Evolutionary conservation across 1,140 invertebrate species (phyloP).

Genomic region (Penaeus indicus): DNA sequence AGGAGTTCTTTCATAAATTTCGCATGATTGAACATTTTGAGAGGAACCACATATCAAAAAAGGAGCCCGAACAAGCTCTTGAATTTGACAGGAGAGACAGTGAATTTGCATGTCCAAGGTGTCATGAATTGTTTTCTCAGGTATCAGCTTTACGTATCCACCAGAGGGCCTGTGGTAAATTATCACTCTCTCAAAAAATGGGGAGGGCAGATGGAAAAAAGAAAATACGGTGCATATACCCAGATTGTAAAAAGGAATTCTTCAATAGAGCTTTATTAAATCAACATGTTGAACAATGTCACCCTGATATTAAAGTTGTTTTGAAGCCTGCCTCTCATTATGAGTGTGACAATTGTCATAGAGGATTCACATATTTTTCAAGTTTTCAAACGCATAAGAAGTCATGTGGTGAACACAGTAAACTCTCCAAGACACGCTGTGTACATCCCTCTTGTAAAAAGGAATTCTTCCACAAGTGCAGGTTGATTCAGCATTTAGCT

Average conservation of each 20-base stretch:
- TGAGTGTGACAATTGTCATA: conserved; percentile 9
- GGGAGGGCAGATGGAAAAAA: not conserved
- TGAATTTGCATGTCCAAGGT: conserved; percentile 33
- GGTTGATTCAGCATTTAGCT: conserved; percentile 34
- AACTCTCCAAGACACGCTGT: conserved; percentile 16
- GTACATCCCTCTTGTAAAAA: conserved; percentile 24
- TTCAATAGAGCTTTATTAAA: not conserved
- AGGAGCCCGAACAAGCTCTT: not conserved
- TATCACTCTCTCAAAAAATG: not conserved
- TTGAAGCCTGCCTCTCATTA: conserved; percentile 6
- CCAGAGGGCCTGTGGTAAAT: conserved; percentile 16
- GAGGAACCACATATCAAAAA: conserved; percentile 1
- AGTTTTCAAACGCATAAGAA: conserved; percentile 1
- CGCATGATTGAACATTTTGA: conserved; percentile 36
- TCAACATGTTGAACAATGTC: conserved; percentile 6
- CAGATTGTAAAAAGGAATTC: conserved; percentile 17
- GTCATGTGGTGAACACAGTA: conserved; percentile 16
- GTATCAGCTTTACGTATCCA: conserved; percentile 1
- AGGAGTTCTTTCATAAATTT: conserved; percentile 30
- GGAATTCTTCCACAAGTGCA: conserved; percentile 30
- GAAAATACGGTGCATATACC: conserved; percentile 11
- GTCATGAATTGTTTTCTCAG: conserved; percentile 19
- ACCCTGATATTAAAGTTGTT: not conserved
- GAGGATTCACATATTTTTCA: conserved; percentile 15
- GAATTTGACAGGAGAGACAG: not conserved